These are phyloP conservation scores for Zaprionus taronus DNA, from an alignment of 1,140 invertebrate species.

Conservation along the genomic window DNA sequence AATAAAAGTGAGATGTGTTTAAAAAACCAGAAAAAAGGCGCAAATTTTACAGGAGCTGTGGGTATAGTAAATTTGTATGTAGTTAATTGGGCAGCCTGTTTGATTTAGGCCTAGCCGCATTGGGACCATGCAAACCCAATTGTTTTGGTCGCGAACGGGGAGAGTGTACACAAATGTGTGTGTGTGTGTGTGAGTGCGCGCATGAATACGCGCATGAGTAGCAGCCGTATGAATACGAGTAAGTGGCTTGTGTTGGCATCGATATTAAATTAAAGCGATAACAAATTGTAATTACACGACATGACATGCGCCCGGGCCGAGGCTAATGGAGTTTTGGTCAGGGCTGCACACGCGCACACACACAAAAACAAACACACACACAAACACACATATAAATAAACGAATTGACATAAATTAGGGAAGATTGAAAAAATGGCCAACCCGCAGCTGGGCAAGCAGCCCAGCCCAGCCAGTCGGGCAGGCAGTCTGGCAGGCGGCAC, in stretches of 20 bases:
- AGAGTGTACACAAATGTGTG: background rate
- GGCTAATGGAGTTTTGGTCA: conserved; percentile 44
- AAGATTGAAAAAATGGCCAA: conserved; percentile 47
- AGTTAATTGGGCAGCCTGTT: background rate
- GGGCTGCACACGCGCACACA: background rate
- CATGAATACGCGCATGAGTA: conserved; percentile 3
- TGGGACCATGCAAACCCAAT: conserved; percentile 27
- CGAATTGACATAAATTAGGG: conserved; percentile 59
- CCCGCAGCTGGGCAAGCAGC: background rate
- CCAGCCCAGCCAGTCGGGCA: background rate
- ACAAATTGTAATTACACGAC: conserved; percentile 56
- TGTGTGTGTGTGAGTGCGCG: background rate
- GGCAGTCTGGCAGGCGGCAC: background rate
- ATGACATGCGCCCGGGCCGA: conserved; percentile 9
- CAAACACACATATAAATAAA: conserved; percentile 37
- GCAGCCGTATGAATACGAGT: background rate
- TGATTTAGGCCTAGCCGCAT: background rate
- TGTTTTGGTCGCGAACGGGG: conserved; percentile 4
- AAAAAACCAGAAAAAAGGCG: background rate
- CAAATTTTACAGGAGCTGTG: background rate
- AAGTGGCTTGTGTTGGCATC: conserved; percentile 21
- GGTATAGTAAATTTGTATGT: too few species aligned
- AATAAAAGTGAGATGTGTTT: background rate
- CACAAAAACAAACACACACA: background rate
- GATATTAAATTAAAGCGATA: conserved; percentile 59